phyloP scores from a whole-genome alignment of 2,797 vertebrate genomes.

The Onychomys arenicola region DNA sequence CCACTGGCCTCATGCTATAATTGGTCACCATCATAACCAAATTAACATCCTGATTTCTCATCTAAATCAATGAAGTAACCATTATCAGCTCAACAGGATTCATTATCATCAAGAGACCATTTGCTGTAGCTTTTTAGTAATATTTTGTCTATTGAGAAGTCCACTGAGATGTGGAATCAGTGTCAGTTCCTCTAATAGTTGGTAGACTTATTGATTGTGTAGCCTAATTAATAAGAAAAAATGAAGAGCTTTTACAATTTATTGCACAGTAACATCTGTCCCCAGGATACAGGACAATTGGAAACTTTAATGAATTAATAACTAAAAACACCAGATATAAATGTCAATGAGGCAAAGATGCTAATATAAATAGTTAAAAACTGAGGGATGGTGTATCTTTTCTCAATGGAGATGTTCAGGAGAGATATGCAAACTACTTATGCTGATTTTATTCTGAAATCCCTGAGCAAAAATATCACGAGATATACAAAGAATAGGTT shows the following conservation, averaged over 20 bases:
- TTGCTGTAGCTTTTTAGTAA: conserved; percentile 44
- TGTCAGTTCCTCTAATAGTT: not conserved
- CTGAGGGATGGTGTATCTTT: not conserved
- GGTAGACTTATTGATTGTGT: conserved; percentile 51
- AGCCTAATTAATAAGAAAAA: conserved; percentile 53
- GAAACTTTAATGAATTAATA: conserved; percentile 50
- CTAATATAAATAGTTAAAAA: conserved; percentile 57
- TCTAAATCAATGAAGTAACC: conserved; percentile 48
- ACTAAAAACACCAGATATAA: conserved; percentile 60
- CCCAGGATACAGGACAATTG: not conserved
- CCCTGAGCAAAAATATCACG: not conserved
- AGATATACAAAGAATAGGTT: not conserved
- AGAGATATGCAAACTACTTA: not conserved
- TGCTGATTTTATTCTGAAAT: conserved; percentile 49
- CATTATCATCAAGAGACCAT: conserved; percentile 3
- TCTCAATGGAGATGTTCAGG: conserved; percentile 34
- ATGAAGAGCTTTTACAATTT: conserved; percentile 47
- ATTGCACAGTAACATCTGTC: not conserved
- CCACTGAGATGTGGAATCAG: not conserved
- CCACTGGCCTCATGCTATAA: conserved; percentile 12
- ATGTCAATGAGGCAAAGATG: not conserved
- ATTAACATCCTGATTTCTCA: conserved; percentile 35
- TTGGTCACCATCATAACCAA: conserved; percentile 39
- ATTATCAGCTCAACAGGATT: not conserved
- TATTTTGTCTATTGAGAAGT: conserved; percentile 63